Evolutionary conservation across 2,888 invertebrate genomes (phyloP).

Genomic region (Nomada fabriciana): DNA sequence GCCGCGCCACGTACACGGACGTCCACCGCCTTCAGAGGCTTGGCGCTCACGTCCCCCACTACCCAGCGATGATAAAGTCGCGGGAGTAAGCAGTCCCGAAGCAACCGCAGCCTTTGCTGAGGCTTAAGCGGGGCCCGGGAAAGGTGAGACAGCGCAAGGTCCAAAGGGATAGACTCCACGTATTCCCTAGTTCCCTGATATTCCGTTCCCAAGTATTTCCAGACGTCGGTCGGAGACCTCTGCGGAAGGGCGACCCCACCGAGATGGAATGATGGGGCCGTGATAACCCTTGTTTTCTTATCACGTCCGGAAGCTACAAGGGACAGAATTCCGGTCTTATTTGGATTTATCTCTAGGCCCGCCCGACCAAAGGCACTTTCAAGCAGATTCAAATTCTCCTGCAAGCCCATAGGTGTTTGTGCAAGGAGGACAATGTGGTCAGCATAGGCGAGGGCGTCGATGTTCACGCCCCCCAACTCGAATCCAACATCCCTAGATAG

Average conservation of each 20-base stretch:
- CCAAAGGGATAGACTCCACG: not conserved
- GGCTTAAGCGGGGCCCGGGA: not conserved
- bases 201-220: not conserved
- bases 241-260: no score
- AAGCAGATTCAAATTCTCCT: not conserved
- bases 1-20: not conserved
- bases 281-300: no score
- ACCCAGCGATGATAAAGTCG: not conserved
- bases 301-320: no score
- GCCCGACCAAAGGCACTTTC: not conserved
- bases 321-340: not conserved
- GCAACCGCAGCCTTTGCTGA: not conserved
- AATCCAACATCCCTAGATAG: no score
- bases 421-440: not conserved
- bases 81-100: not conserved
- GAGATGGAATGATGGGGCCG: no score
- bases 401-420: not conserved
- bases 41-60: not conserved
- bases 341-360: not conserved
- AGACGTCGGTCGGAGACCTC: not conserved
- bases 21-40: not conserved
- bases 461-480: not conserved
- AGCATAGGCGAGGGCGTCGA: not conserved
- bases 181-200: not conserved
- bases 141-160: not conserved